phyloP scores from a whole-genome alignment of 2,888 invertebrate genomes.

The Zaprionus obscuricornis region DNA sequence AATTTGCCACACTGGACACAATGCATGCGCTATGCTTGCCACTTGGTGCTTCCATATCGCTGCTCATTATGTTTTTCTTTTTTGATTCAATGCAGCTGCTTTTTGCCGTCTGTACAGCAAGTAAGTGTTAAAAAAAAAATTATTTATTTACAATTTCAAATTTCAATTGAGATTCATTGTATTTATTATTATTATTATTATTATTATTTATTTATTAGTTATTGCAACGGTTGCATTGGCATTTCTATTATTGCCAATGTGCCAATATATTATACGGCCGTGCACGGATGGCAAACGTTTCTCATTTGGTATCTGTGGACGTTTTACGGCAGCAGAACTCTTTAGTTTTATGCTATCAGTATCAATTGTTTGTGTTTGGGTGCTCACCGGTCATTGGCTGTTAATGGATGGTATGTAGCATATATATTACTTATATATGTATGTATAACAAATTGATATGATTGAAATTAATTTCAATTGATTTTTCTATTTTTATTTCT shows the following conservation, averaged over 20 bases:
- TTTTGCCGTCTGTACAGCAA: constrained; percentile 98
- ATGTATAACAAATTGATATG: no score
- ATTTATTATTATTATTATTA: constrained; percentile 22
- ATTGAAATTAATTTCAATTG: background rate
- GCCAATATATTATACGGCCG: constrained; percentile 95
- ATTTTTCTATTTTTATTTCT: background rate
- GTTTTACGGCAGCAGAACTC: constrained; percentile 97
- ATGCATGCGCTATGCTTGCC: constrained; percentile 99
- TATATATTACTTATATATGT: no score
- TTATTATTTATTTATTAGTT: constrained; percentile 85
- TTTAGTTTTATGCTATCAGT: constrained; percentile 96
- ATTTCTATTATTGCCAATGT: constrained; percentile 97
- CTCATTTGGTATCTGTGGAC: constrained; percentile 95
- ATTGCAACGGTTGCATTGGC: constrained; percentile 98
- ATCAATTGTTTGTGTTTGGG: constrained; percentile 98
- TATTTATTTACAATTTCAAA: background rate
- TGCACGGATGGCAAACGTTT: constrained; percentile 93
- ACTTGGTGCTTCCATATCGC: constrained; percentile 96
- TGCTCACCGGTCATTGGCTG: constrained; percentile 98
- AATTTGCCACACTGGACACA: constrained; percentile 96
- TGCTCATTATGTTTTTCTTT: constrained; percentile 99
- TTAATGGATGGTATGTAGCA: constrained; percentile 93
- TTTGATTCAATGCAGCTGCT: constrained; percentile 99
- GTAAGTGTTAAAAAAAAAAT: constrained; percentile 90
- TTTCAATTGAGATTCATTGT: background rate